Percentiles rank a stretch among this genome's conserved stretches.
phyloP scores from a whole-genome alignment of 1,140 invertebrate genomes.

The Chelonus insularis region DNA sequence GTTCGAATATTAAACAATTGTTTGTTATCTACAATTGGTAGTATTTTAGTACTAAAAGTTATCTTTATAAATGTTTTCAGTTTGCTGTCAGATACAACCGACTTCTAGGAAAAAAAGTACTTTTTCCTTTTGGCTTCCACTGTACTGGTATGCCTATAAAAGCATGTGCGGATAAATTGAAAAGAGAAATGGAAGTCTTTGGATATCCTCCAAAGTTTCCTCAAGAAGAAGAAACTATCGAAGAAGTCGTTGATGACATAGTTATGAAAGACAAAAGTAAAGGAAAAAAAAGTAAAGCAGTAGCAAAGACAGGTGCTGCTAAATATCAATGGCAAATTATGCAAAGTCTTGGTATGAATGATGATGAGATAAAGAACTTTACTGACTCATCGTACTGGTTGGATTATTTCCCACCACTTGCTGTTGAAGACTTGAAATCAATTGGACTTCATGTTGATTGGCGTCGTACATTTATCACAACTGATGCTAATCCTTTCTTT shows the following conservation, averaged over 20 bases:
- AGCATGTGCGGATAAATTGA: conserved; percentile 97
- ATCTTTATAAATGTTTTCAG: too few species aligned
- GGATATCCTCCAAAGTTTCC: conserved; percentile 95
- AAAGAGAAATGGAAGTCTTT: conserved; percentile 88
- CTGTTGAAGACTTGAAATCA: conserved; percentile 81
- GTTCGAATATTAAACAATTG: conserved; percentile 42
- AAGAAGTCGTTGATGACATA: conserved; percentile 64
- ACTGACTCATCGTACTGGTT: conserved; percentile 91
- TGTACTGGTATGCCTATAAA: conserved; percentile 98
- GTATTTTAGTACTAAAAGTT: too few species aligned
- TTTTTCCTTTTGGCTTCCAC: conserved; percentile 99
- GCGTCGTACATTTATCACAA: conserved; percentile 96
- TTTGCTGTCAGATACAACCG: conserved; percentile 91
- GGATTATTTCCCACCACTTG: conserved; percentile 92
- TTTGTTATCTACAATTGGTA: too few species aligned
- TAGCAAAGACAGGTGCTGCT: conserved; percentile 83
- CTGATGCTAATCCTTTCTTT: conserved; percentile 96
- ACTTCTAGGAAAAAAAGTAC: conserved; percentile 84
- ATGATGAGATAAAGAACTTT: conserved; percentile 93
- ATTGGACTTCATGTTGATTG: conserved; percentile 97
- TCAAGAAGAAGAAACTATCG: conserved; percentile 57
- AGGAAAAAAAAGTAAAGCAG: conserved; percentile 98
- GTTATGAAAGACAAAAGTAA: conserved; percentile 93
- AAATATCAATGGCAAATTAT: conserved; percentile 99
- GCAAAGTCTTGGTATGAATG: conserved; percentile 84